phyloP scores from a whole-genome alignment of 2,888 invertebrate species.

The Prosopocoilus inquinatus region DNA sequence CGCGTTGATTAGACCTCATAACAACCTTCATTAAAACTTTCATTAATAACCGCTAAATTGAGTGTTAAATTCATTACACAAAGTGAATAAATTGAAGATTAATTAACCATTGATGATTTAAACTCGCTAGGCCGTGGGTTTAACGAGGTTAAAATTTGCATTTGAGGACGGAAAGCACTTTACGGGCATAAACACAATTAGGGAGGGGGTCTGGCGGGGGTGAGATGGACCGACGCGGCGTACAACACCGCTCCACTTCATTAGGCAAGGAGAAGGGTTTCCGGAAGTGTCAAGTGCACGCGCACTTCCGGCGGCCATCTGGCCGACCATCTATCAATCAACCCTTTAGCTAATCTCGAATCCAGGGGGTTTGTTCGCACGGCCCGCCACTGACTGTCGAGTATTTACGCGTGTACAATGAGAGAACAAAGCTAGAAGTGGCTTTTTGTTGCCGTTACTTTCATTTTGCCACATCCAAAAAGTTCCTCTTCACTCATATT shows the following conservation, averaged over 20 bases:
- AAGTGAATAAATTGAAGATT: slow-evolving; percentile 58
- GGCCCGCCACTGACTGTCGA: slow-evolving; percentile 8
- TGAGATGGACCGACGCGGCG: slow-evolving; percentile 26
- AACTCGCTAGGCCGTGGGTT: slow-evolving; percentile 53
- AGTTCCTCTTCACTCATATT: not conserved
- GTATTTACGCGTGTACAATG: slow-evolving; percentile 1
- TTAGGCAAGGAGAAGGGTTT: slow-evolving; percentile 39
- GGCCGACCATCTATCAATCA: slow-evolving; percentile 35
- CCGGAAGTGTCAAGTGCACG: slow-evolving; percentile 49
- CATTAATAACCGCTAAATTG: slow-evolving; percentile 60
- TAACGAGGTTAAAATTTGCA: slow-evolving; percentile 57
- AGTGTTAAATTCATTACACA: slow-evolving; percentile 54
- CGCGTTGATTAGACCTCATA: slow-evolving; percentile 32
- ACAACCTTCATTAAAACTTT: slow-evolving; percentile 57
- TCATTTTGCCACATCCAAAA: not conserved
- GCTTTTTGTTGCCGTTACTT: slow-evolving; percentile 9
- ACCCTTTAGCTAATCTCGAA: slow-evolving; percentile 29
- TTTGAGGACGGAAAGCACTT: slow-evolving; percentile 56
- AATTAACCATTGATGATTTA: slow-evolving; percentile 56
- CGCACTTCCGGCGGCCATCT: slow-evolving; percentile 43
- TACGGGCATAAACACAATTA: slow-evolving; percentile 53
- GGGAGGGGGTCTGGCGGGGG: slow-evolving; percentile 36
- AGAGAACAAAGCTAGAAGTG: slow-evolving; percentile 9
- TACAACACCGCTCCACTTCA: slow-evolving; percentile 36
- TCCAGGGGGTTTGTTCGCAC: slow-evolving; percentile 22